Evolutionary conservation across 2,888 invertebrate species (phyloP).

Genomic region (Acanthosoma haemorrhoidale): DNA sequence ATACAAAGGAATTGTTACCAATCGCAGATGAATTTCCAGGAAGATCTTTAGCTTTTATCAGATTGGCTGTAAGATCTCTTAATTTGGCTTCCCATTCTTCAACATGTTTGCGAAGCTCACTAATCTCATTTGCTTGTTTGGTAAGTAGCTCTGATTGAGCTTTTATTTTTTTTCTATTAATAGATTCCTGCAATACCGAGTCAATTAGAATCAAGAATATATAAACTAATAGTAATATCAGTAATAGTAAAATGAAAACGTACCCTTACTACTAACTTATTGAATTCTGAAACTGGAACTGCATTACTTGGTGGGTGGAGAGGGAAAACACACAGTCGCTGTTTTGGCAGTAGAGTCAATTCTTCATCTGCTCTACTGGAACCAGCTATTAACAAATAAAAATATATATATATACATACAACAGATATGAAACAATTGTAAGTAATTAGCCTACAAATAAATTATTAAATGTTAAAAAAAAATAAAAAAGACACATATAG

Average conservation of each 20-base stretch:
- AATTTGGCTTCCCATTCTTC: constrained; percentile 38
- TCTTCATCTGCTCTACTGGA: constrained; percentile 17
- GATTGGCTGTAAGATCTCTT: constrained; percentile 34
- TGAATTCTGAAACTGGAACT: constrained; percentile 28
- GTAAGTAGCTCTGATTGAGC: constrained; percentile 24
- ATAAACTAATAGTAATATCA: neutral
- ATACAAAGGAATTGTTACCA: neutral
- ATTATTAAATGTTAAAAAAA: no score
- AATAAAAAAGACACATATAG: no score
- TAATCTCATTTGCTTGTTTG: constrained; percentile 34
- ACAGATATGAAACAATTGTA: no score
- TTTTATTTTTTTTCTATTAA: constrained; percentile 33
- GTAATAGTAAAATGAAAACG: neutral
- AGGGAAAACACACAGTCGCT: neutral
- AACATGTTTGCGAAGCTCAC: constrained; percentile 35
- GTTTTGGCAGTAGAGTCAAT: neutral
- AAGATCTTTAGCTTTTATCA: constrained; percentile 34
- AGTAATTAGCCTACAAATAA: no score
- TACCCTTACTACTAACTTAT: constrained; percentile 31
- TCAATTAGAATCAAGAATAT: neutral
- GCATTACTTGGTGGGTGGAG: constrained; percentile 4
- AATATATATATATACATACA: neutral
- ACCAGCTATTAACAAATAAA: neutral
- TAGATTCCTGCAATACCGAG: constrained; percentile 30
- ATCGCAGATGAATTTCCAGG: constrained; percentile 28